Evolutionary conservation across 2,888 invertebrate genomes (phyloP), one percentile per base, ranked within the genome.

Genomic region (Sphaerophoria taeniata): DNA sequence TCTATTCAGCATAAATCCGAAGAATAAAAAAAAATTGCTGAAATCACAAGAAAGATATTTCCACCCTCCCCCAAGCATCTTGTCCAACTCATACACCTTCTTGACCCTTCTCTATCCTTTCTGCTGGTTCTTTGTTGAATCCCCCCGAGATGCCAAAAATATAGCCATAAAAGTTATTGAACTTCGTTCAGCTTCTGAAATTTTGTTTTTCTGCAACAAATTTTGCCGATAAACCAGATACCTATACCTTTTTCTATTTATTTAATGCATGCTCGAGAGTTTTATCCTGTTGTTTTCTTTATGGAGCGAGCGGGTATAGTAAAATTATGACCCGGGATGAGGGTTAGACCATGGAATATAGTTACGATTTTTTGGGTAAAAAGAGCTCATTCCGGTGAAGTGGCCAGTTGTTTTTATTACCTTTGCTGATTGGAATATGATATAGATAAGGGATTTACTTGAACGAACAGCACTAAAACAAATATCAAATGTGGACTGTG

Each of bases 351-450:
- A 67, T 67, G 45, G 65, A 61, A 77, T 60, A 79, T 74, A 72
- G 55, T 58, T 77, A 78, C 24, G 24, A 24, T 69, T 33, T 61
- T 12, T 63, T 51, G 16, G 14, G 63, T 75, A 51, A 47, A 75
- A 72, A 73, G 75, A 78, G 82, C 71, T 81, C 75, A 81, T 87
- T 61, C 78, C 78, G 49, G 67, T 85, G 86, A 84, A 87, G 76
- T 89, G 89, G 88, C 89, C 91, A 91, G 91, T 89, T 91, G 90
- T 91, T 90, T 90, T 90, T 91, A 91, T 91, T 90, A 89, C 88
- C 88, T 84, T 82, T 89, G 88, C 90, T 91, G 91, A 91, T 91
- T 91, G 91, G 90, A 91, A 91, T 91, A 90, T 90, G 90, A 90
- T 91, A 90, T 89, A 85, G 73, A 88, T 88, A 89, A 80, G 76